These are phyloP conservation scores for Bombus cullumanus DNA, from an alignment of 1,140 invertebrate species.

Conservation along the genomic window DNA sequence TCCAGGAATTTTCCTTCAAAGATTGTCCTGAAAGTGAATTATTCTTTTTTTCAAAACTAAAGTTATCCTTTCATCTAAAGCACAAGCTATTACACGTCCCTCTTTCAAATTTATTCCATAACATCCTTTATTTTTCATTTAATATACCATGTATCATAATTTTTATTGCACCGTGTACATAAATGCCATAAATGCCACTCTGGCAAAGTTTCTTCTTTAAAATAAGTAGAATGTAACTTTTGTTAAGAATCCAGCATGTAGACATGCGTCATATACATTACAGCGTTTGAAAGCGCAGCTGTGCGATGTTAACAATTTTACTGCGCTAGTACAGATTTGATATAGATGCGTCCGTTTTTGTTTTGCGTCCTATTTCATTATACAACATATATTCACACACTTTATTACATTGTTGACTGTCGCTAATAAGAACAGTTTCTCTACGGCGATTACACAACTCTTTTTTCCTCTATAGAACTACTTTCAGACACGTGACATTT, in stretches of 20 bases:
- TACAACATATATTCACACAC: slow-evolving; percentile 28
- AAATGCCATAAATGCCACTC: not conserved
- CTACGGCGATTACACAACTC: not conserved
- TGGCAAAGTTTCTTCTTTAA: not conserved
- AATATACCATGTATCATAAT: not conserved
- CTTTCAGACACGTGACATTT: slow-evolving; percentile 14
- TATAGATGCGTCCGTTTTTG: not conserved
- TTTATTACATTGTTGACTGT: slow-evolving; percentile 22
- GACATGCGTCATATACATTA: not conserved
- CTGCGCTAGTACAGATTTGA: not conserved
- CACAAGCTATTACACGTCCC: not conserved
- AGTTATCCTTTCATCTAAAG: not conserved
- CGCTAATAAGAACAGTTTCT: slow-evolving; percentile 17
- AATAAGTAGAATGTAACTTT: not conserved
- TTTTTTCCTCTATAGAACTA: slow-evolving; percentile 4
- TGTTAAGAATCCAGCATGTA: not conserved
- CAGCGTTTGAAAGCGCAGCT: not conserved
- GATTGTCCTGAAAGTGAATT: not conserved
- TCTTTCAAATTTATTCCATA: not conserved
- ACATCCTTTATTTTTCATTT: not conserved
- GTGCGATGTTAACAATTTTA: slow-evolving; percentile 28
- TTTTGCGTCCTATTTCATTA: not conserved
- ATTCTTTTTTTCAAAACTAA: not conserved
- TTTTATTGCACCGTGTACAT: not conserved
- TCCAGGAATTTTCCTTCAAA: not conserved